Percentiles rank a stretch among this genome's conserved stretches.
phyloP scores from a whole-genome alignment of 2,797 vertebrate species.

The Amblyopsis hoosieri region DNA sequence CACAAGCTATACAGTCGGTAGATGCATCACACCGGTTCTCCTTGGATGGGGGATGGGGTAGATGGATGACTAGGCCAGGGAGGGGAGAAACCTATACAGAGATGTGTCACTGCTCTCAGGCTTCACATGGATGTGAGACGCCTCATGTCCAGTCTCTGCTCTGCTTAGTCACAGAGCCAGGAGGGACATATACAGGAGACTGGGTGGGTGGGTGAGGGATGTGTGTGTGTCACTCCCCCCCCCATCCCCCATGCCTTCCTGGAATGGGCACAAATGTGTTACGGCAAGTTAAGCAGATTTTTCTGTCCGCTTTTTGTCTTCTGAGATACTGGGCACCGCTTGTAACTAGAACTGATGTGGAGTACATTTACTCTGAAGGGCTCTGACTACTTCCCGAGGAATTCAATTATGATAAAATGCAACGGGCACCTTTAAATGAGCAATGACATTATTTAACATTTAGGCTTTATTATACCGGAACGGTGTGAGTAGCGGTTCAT shows the following conservation, averaged over 20 bases:
- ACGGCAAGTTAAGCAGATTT: too few relatives aligned
- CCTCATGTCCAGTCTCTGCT: slow-evolving; percentile 62
- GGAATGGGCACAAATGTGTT: too few relatives aligned
- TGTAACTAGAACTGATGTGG: too few relatives aligned
- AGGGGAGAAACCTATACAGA: slow-evolving; percentile 29
- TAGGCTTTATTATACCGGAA: too few relatives aligned
- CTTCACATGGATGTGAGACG: slow-evolving; percentile 22
- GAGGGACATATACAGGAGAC: slow-evolving; percentile 31
- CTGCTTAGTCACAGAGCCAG: slow-evolving; percentile 66
- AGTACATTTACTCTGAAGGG: too few relatives aligned
- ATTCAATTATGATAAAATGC: not conserved
- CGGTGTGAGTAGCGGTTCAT: too few relatives aligned
- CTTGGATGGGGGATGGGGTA: slow-evolving; percentile 1
- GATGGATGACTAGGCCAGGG: slow-evolving; percentile 10
- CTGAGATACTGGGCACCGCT: too few relatives aligned
- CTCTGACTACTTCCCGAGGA: too few relatives aligned
- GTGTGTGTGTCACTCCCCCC: too few relatives aligned
- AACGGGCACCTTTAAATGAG: slow-evolving; percentile 10
- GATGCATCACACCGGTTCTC: too few relatives aligned
- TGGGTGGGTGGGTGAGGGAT: not conserved
- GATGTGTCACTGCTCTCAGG: slow-evolving; percentile 62
- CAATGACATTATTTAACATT: slow-evolving; percentile 21
- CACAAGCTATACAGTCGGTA: not conserved
- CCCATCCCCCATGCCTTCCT: too few relatives aligned
- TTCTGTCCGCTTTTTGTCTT: too few relatives aligned